These are phyloP conservation scores for Hipparchia sbordonii DNA, from an alignment of 2,888 invertebrate genomes.

Conservation along the genomic window DNA sequence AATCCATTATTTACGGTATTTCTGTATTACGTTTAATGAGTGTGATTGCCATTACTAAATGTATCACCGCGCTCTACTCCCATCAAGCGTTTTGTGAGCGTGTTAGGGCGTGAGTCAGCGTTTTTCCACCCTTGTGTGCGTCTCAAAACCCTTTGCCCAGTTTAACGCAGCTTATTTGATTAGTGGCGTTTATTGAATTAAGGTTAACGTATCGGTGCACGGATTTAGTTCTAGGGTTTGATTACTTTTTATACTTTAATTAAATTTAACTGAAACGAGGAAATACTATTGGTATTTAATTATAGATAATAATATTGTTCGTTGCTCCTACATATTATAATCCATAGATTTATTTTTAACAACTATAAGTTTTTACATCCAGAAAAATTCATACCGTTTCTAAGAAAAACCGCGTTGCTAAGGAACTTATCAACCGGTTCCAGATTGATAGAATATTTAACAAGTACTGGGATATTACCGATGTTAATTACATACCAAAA, in stretches of 20 bases:
- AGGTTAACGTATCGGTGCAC: slow-evolving; percentile 62
- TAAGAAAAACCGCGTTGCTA: no score
- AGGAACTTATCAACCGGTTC: no score
- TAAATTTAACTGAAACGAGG: slow-evolving; percentile 21
- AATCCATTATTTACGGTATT: slow-evolving; percentile 14
- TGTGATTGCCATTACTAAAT: slow-evolving; percentile 16
- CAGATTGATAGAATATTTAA: no score
- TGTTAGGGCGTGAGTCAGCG: slow-evolving; percentile 43
- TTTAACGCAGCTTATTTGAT: slow-evolving; percentile 79
- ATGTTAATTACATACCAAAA: no score
- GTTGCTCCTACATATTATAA: no score
- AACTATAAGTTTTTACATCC: neutral
- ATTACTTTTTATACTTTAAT: slow-evolving; percentile 43
- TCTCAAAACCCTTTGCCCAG: slow-evolving; percentile 61
- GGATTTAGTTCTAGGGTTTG: slow-evolving; percentile 57
- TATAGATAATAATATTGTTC: no score
- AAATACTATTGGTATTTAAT: neutral
- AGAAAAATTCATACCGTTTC: neutral
- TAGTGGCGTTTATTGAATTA: slow-evolving; percentile 79
- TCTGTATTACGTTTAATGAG: slow-evolving; percentile 3
- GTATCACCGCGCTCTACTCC: neutral
- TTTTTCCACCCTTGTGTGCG: slow-evolving; percentile 51
- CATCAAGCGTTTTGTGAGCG: slow-evolving; percentile 15
- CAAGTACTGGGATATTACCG: no score
- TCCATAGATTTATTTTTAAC: no score